A percentile compares a stretch with the other conserved stretches of the same genome.
These are phyloP conservation scores for Maccullochella peelii DNA, from an alignment of 2,113 vertebrate species.

Conservation along the genomic window DNA sequence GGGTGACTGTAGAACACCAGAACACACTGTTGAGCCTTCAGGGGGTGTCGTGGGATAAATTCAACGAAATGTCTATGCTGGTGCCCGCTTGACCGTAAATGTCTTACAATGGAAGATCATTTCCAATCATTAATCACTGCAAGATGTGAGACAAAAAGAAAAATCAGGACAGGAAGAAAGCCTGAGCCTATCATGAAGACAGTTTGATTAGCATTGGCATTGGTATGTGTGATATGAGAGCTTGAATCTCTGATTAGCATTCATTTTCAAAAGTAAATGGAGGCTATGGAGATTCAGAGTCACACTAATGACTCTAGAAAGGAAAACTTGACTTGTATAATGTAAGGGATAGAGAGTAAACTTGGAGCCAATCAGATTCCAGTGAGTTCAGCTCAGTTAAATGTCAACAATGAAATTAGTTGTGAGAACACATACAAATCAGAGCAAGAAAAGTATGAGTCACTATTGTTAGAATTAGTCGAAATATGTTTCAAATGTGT, in stretches of 20 bases:
- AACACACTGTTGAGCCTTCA: conserved; percentile 35
- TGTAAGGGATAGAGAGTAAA: conserved; percentile 37
- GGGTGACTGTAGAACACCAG: conserved; percentile 34
- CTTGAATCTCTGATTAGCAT: conserved; percentile 47
- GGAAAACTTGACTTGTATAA: conserved; percentile 22
- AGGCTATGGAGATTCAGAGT: conserved; percentile 32
- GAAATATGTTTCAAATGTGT: background rate
- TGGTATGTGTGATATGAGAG: conserved; percentile 29
- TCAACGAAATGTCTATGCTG: conserved; percentile 22
- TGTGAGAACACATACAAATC: conserved; percentile 11
- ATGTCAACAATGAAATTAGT: conserved; percentile 50
- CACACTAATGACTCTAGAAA: conserved; percentile 34
- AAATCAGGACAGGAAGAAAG: conserved; percentile 7
- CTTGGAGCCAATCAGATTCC: conserved; percentile 50
- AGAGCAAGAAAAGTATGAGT: conserved; percentile 18
- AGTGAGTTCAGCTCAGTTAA: conserved; percentile 43
- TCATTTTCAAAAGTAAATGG: conserved; percentile 7
- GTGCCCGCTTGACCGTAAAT: conserved; percentile 28
- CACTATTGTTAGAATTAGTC: conserved; percentile 26
- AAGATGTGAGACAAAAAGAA: conserved; percentile 20
- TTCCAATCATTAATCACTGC: conserved; percentile 31
- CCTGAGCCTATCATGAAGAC: background rate
- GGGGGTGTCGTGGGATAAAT: conserved; percentile 54
- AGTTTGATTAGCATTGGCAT: conserved; percentile 49
- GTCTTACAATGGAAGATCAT: conserved; percentile 39